Evolutionary conservation across 2,888 invertebrate species (phyloP), one percentile per base, ranked within the genome.

Genomic region (Drosophila anomalipes): DNA sequence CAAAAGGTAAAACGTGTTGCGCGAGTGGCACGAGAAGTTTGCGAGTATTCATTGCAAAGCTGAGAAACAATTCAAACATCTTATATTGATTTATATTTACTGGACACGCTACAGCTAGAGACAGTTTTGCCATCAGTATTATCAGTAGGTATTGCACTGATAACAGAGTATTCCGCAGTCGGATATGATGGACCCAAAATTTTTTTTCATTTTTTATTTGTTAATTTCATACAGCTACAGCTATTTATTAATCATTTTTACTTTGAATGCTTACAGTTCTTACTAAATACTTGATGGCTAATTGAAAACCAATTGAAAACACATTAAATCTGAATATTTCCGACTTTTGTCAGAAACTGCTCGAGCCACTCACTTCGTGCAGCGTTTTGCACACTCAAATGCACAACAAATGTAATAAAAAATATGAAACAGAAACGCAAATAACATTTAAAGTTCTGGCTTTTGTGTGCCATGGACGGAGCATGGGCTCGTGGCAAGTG

Each of bases 371-470:
- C 78, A 26, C 58, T 44, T 12, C n/a, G 14, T 56, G 4, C 35
- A 19, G 33, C 68, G 74, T 63, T 61, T 66, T 47, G 62, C 74
- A 75, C 84, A 77, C 79, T 81, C 70, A 81, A 77, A 79, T 88
- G 78, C 79, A 72, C 86, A 89, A 60, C 74, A 88, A 83, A 89
- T 81, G 74, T 62, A 64, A 72, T 70, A 70, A 70, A 77, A 74
- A 75, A 79, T 60, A 83, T 69, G 72, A 81, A 77, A 73, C 69
- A 71, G 53, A 79, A 74, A 58, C 59, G 66, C 70, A 86, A 82
- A 86, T 80, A 89, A 73, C 80, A 83, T 82, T 82, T 75, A 70
- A 86, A 86, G 80, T 89, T 86, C 4, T 79, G 77, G 67, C 56
- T 71, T 77, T 71, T 76, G 61, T 70, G 4, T 52, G 57, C 64